phyloP scores from a whole-genome alignment of 1,140 invertebrate genomes.

The Uloborus diversus region DNA sequence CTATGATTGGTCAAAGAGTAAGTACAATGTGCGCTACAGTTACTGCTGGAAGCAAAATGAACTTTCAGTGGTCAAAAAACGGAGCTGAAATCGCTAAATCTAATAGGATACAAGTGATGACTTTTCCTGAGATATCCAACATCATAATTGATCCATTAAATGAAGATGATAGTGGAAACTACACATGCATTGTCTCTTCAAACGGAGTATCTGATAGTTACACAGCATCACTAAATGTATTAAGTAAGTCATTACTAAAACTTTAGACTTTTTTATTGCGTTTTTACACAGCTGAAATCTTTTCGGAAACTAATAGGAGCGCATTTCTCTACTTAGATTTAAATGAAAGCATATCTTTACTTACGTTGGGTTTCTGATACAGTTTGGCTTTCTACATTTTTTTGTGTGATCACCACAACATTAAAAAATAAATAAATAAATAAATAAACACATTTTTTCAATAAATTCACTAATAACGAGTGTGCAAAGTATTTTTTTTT shows the following conservation, averaged over 20 bases:
- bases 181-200: conserved; percentile 34
- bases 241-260: conserved; percentile 34
- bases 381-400: too few species aligned
- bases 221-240: conserved; percentile 20
- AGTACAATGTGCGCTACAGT: conserved; percentile 47
- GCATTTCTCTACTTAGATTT: too few species aligned
- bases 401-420: too few species aligned
- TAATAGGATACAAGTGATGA: conserved; percentile 3
- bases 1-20: conserved; percentile 36
- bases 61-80: conserved; percentile 54
- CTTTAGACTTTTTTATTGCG: too few species aligned
- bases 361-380: too few species aligned
- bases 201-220: conserved; percentile 19
- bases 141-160: conserved; percentile 31
- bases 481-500: too few species aligned
- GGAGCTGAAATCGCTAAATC: conserved; percentile 4
- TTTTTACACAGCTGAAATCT: too few species aligned
- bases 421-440: too few species aligned
- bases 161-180: conserved; percentile 48
- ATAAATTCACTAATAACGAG: too few species aligned
- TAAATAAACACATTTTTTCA: too few species aligned
- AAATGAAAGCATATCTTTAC: too few species aligned
- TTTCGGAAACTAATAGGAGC: too few species aligned
- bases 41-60: conserved; percentile 7
- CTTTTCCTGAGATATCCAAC: conserved; percentile 22